Base-by-base conservation (phyloP, 2,113 vertebrate genomes). In the Aptenodytes patagonicus region DNA sequence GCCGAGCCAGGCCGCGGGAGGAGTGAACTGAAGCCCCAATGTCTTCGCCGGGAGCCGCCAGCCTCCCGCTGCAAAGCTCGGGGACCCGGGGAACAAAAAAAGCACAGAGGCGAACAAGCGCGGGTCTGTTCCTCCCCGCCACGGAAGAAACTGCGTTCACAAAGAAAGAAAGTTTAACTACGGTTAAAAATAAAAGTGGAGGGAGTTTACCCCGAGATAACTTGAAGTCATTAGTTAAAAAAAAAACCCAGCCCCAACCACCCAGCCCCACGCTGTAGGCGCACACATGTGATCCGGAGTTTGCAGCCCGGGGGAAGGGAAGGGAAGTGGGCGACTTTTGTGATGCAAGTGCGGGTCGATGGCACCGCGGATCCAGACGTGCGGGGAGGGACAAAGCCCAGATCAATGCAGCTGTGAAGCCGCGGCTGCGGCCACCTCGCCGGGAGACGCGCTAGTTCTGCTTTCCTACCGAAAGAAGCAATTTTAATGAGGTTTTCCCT, bases 401-500 rank as follows among this genome's bases (percentile, higher is more conserved):
- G 79, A 71, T 83, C 61, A 26, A 34, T 25, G 81, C 44, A 21
- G 73, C 51, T 44, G 22, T 54, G 76, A 70, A 76, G 69, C 81
- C 29, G 47, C 14, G 36, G 54, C 46, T 24, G 32, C 11, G 62
- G 69, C 73, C 78, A 57, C 70, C 62, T 86, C 31, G 16, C 58
- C n/a, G 60, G 87, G 62, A 86, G 78, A 69, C 29, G 18, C 7
- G 16, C 68, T 61, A 32, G 71, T 90, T 83, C 91, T 82, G 90
- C 90, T 97, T 97, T 97, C 81, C 89, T 95, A 95, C 95, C 64
- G 76, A 97, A 97, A 97, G 82, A 93, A 95, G 90, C 32, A n/a
- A 84, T 92, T 91, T 95, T 89, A 97, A 83, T 84, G 87, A 96
- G 82, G 36, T 86, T 94, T 89, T 92, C 72, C 91, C 44, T 93